Conservation (phyloP, 2,888 invertebrate species). For the Andrena hattorfiana region DNA sequence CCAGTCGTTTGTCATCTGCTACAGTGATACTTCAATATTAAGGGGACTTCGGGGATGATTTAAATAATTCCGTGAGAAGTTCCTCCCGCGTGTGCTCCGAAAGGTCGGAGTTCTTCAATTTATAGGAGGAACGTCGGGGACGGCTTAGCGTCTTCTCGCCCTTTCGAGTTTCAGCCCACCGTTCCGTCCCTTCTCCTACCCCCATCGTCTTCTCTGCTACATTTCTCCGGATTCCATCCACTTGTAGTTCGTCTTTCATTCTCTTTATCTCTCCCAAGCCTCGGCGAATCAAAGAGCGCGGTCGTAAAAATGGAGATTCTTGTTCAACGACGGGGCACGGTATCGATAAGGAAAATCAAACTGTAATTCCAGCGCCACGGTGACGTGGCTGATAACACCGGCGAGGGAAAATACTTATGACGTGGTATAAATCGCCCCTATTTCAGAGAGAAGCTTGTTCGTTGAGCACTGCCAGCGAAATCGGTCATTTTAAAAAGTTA, state of each 20-base stretch:
- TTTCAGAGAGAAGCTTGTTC: not conserved
- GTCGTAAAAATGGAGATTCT: slow-evolving; percentile 70
- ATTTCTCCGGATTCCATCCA: slow-evolving; percentile 56
- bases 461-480: too few relatives aligned
- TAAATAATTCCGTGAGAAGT: slow-evolving; percentile 77
- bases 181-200: slow-evolving; percentile 4
- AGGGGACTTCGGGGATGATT: slow-evolving; percentile 77
- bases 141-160: slow-evolving; percentile 51
- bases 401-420: not conserved
- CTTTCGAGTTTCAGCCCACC: slow-evolving; percentile 36
- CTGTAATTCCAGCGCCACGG: slow-evolving; percentile 27
- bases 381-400: not conserved
- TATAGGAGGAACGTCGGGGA: slow-evolving; percentile 78
- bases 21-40: slow-evolving; percentile 77
- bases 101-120: slow-evolving; percentile 78
- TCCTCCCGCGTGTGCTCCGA: slow-evolving; percentile 62
- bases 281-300: slow-evolving; percentile 44
- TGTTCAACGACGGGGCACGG: slow-evolving; percentile 51
- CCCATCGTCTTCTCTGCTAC: slow-evolving; percentile 53
- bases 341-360: slow-evolving; percentile 58
- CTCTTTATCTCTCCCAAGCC: slow-evolving; percentile 58
- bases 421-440: not conserved
- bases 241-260: slow-evolving; percentile 58
- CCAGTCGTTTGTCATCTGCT: slow-evolving; percentile 36
- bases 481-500: too few relatives aligned